These are phyloP conservation scores for Epistrophe eligans DNA, from an alignment of 2,888 invertebrate species.

Conservation along the genomic window DNA sequence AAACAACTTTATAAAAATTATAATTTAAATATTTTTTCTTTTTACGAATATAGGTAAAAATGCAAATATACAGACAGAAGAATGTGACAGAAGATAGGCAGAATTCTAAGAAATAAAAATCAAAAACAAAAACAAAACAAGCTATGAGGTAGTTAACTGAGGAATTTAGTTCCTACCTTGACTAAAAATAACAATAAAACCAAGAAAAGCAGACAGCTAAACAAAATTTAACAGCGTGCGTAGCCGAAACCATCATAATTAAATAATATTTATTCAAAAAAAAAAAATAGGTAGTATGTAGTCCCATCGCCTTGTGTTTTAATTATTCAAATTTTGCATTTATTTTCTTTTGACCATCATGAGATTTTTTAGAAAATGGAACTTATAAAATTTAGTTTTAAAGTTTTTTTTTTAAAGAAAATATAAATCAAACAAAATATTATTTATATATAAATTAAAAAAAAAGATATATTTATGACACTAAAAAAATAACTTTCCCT, in stretches of 20 bases:
- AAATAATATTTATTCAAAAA: conserved; percentile 39
- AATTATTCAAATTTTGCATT: conserved; percentile 54
- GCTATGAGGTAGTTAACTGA: conserved; percentile 70
- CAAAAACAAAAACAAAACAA: conserved; percentile 49
- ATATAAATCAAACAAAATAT: conserved; percentile 29
- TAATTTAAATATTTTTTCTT: conserved; percentile 69
- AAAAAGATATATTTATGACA: conserved; percentile 36
- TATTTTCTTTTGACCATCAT: conserved; percentile 40
- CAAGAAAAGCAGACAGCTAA: conserved; percentile 62
- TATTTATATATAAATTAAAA: conserved; percentile 29
- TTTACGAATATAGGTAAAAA: conserved; percentile 72
- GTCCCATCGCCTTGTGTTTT: conserved; percentile 35
- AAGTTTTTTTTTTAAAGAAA: conserved; percentile 45
- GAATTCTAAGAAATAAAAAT: conserved; percentile 60
- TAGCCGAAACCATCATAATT: conserved; percentile 28
- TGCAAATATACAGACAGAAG: conserved; percentile 72
- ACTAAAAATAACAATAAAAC: conserved; percentile 31
- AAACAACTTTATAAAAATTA: conserved; percentile 29
- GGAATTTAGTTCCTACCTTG: conserved; percentile 69
- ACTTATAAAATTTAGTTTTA: conserved; percentile 44
- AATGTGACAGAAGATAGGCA: conserved; percentile 71
- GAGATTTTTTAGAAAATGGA: conserved; percentile 49
- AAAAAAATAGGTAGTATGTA: conserved; percentile 65
- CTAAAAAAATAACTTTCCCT: conserved; percentile 40
- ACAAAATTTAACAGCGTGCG: conserved; percentile 21